Conservation (phyloP, 1,140 invertebrate species). For the Sycophaga agraensis region DNA sequence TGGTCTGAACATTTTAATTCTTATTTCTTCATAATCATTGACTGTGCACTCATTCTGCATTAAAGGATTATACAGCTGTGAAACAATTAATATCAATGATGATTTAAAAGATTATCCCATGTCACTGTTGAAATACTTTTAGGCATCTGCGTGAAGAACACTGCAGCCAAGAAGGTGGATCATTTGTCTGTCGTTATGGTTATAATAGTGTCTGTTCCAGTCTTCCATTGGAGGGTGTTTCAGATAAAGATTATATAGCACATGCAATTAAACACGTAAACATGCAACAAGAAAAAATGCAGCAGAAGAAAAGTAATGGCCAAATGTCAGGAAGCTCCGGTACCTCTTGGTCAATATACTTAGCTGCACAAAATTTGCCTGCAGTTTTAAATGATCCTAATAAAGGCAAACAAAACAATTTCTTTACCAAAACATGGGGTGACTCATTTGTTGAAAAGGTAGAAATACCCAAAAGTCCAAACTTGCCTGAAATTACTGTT, state of each 20-base stretch:
- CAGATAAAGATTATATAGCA: conserved; percentile 84
- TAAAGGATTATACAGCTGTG: no score
- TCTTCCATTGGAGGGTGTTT: conserved; percentile 84
- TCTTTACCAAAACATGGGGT: conserved; percentile 98
- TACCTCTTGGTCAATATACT: conserved; percentile 73
- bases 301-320: conserved; percentile 48
- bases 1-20: no score
- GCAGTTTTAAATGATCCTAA: conserved; percentile 95
- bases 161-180: conserved; percentile 84
- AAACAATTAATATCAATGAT: no score
- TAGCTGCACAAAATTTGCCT: conserved; percentile 89
- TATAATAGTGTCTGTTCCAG: conserved; percentile 84
- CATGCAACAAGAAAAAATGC: conserved; percentile 57
- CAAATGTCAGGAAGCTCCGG: conserved; percentile 38
- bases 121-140: no score
- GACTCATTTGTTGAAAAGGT: conserved; percentile 86
- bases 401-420: conserved; percentile 84
- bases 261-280: conserved; percentile 82
- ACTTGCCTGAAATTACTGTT: conserved; percentile 80
- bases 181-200: conserved; percentile 86
- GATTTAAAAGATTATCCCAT: no score
- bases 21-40: no score
- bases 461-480: conserved; percentile 73
- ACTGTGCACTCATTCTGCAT: no score
- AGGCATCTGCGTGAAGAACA: conserved; percentile 82